Base-by-base conservation (phyloP, 2,113 vertebrate species). In the Lethenteron camtschaticum region DNA sequence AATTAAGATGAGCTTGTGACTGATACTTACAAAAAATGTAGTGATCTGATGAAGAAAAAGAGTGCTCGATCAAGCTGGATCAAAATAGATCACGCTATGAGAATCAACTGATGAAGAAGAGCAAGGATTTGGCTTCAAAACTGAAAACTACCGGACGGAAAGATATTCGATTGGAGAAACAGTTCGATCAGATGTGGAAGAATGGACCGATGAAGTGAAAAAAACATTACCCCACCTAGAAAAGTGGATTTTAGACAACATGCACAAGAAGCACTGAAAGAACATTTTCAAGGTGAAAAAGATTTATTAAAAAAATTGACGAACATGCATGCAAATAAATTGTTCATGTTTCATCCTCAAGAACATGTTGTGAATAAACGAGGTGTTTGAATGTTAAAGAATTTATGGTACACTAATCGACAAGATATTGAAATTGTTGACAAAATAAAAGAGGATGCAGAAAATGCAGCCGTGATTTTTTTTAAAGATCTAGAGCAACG, bases 381-480 rank as follows among this genome's bases (percentile, higher is more conserved):
- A 75, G 9, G 3, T 0, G 0, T 0, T 56, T 0, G 0, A 0
- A 2, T 0, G 12, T 2, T 1, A 0, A 2, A 69, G 63, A 0
- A n/a, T 0, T 0, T 0, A 0, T 2, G 68, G 63, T 0, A n/a
- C 12, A 0, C 2, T 0, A 69, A 7, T n/a, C 4, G 12, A 0
- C 57, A 8, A n/a, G 72, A 76, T 3, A 2, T 8, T n/a, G 16
- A 1, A 9, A 68, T 1, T 1, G 59, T 77, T 1, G 0, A 55
- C 0, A 0, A 1, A 41, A 68, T 75, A 9, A 76, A 73, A 9
- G 11, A n/a, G 0, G 2, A 68, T 16, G 74, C 79, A 57, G 73
- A 56, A 2, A 10, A 0, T 0, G 0, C 2, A 4, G 75, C 80
- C 69, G 57, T 0, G 3, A 56, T 14, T 55, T 75, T 72, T 24